A percentile compares a stretch with the other conserved stretches of the same genome.
These are phyloP conservation scores for Aptenodytes forsteri DNA, from an alignment of 2,113 vertebrate species.

Conservation along the genomic window DNA sequence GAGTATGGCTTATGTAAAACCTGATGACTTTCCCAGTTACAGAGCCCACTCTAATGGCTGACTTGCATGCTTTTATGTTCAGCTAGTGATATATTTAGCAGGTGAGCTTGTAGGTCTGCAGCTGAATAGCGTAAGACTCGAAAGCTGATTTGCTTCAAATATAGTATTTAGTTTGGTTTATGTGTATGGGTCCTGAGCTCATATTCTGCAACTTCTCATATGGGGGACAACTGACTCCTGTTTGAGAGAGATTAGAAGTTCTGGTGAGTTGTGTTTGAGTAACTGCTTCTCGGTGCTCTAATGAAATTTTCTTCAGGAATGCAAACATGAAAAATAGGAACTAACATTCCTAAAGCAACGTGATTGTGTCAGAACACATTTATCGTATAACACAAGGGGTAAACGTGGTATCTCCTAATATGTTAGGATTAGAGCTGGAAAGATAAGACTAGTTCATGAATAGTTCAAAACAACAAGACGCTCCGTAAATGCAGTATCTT, in stretches of 20 bases:
- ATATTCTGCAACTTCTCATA: not conserved
- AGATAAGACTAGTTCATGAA: constrained; percentile 20
- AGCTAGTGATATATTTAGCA: constrained; percentile 54
- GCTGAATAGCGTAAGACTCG: constrained; percentile 7
- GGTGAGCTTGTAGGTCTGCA: constrained; percentile 39
- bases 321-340: not conserved
- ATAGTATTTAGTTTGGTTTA: not conserved
- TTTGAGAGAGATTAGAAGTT: not conserved
- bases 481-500: not conserved
- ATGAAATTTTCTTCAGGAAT: constrained; percentile 5
- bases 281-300: not conserved
- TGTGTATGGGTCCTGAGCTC: not conserved
- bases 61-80: constrained; percentile 46
- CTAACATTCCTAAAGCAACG: not conserved
- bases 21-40: constrained; percentile 62
- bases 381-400: not conserved
- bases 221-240: not conserved
- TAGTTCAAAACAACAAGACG: not conserved
- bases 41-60: constrained; percentile 34
- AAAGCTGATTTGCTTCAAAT: constrained; percentile 29
- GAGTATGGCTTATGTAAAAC: constrained; percentile 46
- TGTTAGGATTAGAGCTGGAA: not conserved
- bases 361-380: not conserved
- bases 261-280: not conserved
- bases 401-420: not conserved